Percentiles rank a stretch among this genome's conserved stretches.
phyloP scores from a whole-genome alignment of 2,888 invertebrate genomes.

The Plutella xylostella region DNA sequence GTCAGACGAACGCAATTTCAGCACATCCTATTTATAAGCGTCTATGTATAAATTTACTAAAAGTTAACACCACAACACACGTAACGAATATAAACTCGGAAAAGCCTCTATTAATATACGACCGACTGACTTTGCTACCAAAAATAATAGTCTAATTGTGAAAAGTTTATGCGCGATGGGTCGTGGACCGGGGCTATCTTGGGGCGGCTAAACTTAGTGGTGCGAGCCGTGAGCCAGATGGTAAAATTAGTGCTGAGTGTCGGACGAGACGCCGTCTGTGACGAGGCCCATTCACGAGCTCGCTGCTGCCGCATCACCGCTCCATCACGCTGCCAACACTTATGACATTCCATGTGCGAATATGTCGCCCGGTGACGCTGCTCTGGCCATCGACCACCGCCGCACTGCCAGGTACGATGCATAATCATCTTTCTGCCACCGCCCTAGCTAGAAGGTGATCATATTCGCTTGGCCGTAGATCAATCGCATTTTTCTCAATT shows the following conservation, averaged over 20 bases:
- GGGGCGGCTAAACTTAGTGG: conserved; percentile 72
- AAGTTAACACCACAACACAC: conserved; percentile 71
- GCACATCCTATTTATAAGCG: conserved; percentile 71
- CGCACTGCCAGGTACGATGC: not conserved
- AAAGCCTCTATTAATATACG: conserved; percentile 72
- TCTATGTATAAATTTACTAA: conserved; percentile 72
- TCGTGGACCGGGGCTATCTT: conserved; percentile 71
- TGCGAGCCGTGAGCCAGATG: conserved; percentile 62
- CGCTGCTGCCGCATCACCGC: conserved; percentile 35
- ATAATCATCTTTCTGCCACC: too few relatives aligned
- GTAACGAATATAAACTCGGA: conserved; percentile 71
- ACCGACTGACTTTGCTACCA: conserved; percentile 72
- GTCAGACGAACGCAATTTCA: conserved; percentile 64
- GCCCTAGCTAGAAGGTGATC: too few relatives aligned
- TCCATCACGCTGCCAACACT: conserved; percentile 59
- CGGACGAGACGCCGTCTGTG: conserved; percentile 60
- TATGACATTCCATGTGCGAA: conserved; percentile 61
- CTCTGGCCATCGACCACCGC: not conserved
- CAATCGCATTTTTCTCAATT: too few relatives aligned
- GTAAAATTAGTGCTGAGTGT: conserved; percentile 62
- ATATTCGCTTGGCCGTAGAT: too few relatives aligned
- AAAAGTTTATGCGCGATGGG: conserved; percentile 71
- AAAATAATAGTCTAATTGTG: conserved; percentile 73
- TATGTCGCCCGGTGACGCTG: conserved; percentile 37
- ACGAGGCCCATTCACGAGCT: conserved; percentile 46